phyloP scores from a whole-genome alignment of 1,140 invertebrate species.

The Papilio polytes region DNA sequence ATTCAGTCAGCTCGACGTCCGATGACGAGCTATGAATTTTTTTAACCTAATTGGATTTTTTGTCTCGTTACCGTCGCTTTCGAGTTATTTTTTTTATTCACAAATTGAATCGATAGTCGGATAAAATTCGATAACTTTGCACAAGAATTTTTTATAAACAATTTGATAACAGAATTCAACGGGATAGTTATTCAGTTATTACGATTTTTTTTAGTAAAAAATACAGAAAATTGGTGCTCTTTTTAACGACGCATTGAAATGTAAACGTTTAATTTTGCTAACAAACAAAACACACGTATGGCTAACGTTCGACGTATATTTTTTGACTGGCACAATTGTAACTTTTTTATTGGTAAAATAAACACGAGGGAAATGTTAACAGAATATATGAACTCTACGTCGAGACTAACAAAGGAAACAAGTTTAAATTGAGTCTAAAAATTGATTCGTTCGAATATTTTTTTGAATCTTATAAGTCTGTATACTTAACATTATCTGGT shows the following conservation, averaged over 20 bases:
- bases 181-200: constrained; percentile 27
- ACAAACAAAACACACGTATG: constrained; percentile 26
- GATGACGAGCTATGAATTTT: constrained; percentile 29
- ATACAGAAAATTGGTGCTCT: neutral
- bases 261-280: constrained; percentile 33
- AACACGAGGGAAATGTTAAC: constrained; percentile 15
- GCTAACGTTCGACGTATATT: constrained; percentile 23
- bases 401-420: neutral
- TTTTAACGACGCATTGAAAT: constrained; percentile 29
- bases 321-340: constrained; percentile 27
- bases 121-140: constrained; percentile 25
- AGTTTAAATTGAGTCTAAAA: neutral
- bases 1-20: constrained; percentile 36
- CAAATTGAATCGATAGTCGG: constrained; percentile 31
- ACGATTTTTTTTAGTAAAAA: neutral
- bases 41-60: constrained; percentile 39
- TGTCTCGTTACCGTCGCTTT: constrained; percentile 36
- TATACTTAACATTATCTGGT: neutral
- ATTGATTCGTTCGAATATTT: neutral
- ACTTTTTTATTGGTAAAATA: constrained; percentile 29
- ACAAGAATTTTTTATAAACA: constrained; percentile 38
- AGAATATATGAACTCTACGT: neutral
- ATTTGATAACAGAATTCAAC: constrained; percentile 33
- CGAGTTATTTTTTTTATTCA: constrained; percentile 23
- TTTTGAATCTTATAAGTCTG: neutral